Evolutionary conservation across 2,888 invertebrate genomes (phyloP).

Genomic region (Sipha maydis): DNA sequence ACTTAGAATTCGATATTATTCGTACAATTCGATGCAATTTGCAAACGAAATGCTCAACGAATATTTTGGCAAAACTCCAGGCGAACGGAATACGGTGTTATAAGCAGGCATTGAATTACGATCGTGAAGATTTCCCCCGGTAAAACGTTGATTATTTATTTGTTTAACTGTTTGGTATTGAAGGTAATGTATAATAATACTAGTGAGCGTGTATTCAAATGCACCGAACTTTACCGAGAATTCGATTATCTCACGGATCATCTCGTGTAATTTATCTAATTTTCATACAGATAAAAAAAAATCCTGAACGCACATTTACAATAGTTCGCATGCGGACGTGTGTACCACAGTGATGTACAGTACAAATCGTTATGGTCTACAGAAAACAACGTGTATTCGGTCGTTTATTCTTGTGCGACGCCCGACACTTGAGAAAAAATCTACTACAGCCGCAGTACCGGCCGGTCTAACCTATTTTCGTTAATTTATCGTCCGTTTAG

Average conservation of each 20-base stretch:
- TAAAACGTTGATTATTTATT: slow-evolving; percentile 48
- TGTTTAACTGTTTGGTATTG: slow-evolving; percentile 20
- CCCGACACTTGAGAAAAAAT: not conserved
- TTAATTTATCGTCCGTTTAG: not conserved
- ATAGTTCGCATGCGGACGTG: not conserved
- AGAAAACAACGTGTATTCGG: not conserved
- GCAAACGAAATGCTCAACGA: not conserved
- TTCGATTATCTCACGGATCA: slow-evolving; percentile 45
- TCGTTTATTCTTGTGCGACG: not conserved
- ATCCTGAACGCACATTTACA: not conserved
- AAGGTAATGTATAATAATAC: slow-evolving; percentile 17
- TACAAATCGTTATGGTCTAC: not conserved
- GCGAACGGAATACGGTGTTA: not conserved
- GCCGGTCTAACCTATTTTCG: not conserved
- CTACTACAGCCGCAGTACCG: too few species aligned
- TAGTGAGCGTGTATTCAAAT: slow-evolving; percentile 5
- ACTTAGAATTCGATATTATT: not conserved
- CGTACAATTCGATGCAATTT: not conserved
- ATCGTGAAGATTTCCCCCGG: not conserved
- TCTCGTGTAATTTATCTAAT: slow-evolving; percentile 40
- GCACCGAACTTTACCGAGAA: slow-evolving; percentile 16
- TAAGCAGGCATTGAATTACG: slow-evolving; percentile 45
- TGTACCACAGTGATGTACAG: not conserved
- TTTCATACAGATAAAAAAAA: slow-evolving; percentile 6
- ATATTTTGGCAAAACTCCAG: slow-evolving; percentile 32